Evolutionary conservation across 1,140 invertebrate species (phyloP).

Genomic region (Lithobius niger): DNA sequence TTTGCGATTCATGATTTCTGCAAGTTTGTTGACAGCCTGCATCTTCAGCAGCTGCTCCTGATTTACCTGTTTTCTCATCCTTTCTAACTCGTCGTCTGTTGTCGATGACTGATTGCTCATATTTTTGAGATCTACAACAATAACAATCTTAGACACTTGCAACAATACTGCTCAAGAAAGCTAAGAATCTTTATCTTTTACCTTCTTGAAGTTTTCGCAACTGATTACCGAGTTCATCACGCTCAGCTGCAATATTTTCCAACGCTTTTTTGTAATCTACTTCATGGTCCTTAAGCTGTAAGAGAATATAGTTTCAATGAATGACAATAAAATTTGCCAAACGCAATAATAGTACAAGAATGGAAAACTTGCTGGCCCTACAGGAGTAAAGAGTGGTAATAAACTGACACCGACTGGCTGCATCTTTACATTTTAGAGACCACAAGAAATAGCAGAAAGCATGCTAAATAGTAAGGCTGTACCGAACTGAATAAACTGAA

Average conservation of each 20-base stretch:
- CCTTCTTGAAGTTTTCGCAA: conserved; percentile 41
- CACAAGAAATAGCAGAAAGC: too few species aligned
- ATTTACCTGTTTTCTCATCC: conserved; percentile 69
- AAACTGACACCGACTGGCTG: too few species aligned
- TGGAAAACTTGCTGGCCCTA: too few species aligned
- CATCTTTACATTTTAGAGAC: too few species aligned
- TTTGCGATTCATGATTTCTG: conserved; percentile 91
- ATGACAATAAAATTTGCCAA: too few species aligned
- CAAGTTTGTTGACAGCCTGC: conserved; percentile 91
- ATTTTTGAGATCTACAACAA: conserved; percentile 29
- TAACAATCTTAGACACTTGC: conserved; percentile 8
- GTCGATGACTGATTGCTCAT: conserved; percentile 22
- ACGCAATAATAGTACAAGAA: too few species aligned
- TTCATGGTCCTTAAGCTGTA: conserved; percentile 57
- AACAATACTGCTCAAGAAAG: conserved; percentile 1
- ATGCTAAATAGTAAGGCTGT: too few species aligned
- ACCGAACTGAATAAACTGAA: too few species aligned
- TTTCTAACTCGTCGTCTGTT: conserved; percentile 63
- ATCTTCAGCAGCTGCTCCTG: conserved; percentile 77
- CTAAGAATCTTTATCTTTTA: conserved; percentile 24
- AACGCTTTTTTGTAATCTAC: conserved; percentile 44
- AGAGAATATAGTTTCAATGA: too few species aligned
- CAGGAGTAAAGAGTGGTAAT: too few species aligned
- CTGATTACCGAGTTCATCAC: conserved; percentile 47
- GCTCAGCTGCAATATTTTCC: conserved; percentile 50